phyloP scores from a whole-genome alignment of 2,797 vertebrate genomes.

The Pristis pectinata region DNA sequence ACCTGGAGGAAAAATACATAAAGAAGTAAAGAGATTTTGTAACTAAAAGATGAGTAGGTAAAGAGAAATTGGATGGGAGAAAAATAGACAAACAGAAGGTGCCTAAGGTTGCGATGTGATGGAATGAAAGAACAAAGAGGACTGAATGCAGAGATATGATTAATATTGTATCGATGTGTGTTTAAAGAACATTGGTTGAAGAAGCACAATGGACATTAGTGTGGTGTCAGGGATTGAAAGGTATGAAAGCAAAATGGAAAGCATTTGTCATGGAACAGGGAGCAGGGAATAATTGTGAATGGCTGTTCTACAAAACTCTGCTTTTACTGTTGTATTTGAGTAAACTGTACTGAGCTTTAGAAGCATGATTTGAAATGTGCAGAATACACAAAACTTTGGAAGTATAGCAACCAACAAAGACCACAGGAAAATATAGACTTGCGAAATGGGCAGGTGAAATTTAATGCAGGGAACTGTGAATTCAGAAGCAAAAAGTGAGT shows the following conservation, averaged over 20 bases:
- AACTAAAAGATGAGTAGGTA: neutral
- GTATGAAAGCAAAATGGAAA: neutral
- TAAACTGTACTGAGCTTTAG: neutral
- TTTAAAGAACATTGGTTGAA: neutral
- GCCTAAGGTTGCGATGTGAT: no score
- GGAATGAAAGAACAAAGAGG: no score
- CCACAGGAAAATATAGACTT: neutral
- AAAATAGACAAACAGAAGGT: no score
- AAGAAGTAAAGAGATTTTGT: neutral
- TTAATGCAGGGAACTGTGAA: neutral
- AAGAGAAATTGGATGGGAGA: no score
- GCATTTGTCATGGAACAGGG: neutral
- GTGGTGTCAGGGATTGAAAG: neutral
- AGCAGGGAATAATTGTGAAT: neutral
- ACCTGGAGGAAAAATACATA: neutral
- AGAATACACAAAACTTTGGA: neutral
- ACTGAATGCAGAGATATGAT: no score
- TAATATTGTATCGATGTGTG: neutral
- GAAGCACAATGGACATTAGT: neutral
- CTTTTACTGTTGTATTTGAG: neutral
- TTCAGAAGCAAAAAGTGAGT: no score
- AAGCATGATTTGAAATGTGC: neutral
- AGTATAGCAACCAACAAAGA: neutral
- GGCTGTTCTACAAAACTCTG: neutral
- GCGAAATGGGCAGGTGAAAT: neutral